These are phyloP conservation scores for Leptinotarsa lineolata DNA, from an alignment of 1,140 invertebrate genomes.

Conservation along the genomic window DNA sequence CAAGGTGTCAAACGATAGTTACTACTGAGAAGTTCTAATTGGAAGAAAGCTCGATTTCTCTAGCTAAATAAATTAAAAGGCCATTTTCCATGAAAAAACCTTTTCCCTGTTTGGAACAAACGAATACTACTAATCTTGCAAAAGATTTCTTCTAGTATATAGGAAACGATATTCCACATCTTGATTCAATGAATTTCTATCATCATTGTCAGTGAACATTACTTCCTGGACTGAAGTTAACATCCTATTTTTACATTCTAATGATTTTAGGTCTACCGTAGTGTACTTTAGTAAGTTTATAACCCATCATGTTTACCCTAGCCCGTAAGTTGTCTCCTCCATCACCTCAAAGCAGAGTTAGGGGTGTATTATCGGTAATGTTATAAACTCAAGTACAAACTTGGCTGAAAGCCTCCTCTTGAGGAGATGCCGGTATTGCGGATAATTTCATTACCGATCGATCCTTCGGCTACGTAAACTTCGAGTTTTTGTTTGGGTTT, in stretches of 20 bases:
- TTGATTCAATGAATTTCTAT: no score
- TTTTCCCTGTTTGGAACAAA: no score
- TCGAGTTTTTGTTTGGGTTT: slow-evolving; percentile 27
- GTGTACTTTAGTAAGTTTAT: slow-evolving; percentile 21
- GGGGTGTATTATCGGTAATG: slow-evolving; percentile 47
- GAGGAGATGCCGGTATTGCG: slow-evolving; percentile 41
- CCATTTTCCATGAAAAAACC: no score
- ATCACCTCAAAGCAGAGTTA: slow-evolving; percentile 40
- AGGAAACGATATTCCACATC: no score
- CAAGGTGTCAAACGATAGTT: no score
- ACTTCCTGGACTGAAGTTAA: background rate
- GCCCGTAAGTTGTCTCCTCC: slow-evolving; percentile 36
- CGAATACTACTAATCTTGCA: no score
- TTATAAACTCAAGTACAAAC: slow-evolving; percentile 48
- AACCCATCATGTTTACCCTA: slow-evolving; percentile 30
- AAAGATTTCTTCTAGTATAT: no score
- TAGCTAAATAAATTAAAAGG: no score
- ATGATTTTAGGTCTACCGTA: slow-evolving; percentile 15
- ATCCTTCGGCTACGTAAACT: slow-evolving; percentile 30
- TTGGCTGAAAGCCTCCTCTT: slow-evolving; percentile 49
- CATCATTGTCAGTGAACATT: no score
- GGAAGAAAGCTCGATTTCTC: no score
- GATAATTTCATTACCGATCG: slow-evolving; percentile 48
- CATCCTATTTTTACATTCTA: background rate
- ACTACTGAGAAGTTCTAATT: no score